These are phyloP conservation scores for Amphiprion ocellaris DNA, from an alignment of 2,113 vertebrate species.

Conservation along the genomic window DNA sequence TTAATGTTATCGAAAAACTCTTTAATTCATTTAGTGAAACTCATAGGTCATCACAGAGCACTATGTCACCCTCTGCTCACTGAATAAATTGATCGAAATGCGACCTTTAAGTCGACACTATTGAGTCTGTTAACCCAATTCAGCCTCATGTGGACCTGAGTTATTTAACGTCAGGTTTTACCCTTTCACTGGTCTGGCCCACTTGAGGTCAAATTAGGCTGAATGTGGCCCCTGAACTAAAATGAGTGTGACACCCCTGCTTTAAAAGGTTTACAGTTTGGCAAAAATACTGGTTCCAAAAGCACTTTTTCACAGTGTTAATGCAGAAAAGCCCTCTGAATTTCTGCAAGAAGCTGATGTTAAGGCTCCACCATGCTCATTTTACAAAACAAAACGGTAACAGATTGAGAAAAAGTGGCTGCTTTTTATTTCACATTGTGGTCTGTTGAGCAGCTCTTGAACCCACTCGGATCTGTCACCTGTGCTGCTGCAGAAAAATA, in stretches of 20 bases:
- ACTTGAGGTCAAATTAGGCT: too few species aligned
- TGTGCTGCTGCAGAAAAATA: slow-evolving; percentile 1
- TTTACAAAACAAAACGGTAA: too few species aligned
- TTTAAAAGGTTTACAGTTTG: neutral
- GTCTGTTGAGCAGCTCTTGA: too few species aligned
- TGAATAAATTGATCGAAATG: slow-evolving; percentile 14
- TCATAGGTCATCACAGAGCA: slow-evolving; percentile 6
- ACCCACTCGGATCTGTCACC: neutral
- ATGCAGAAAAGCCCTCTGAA: too few species aligned
- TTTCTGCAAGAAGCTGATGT: too few species aligned
- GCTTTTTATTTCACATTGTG: too few species aligned
- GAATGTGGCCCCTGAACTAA: too few species aligned
- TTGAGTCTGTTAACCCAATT: slow-evolving; percentile 38
- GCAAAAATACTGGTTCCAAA: neutral
- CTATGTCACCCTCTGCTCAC: slow-evolving; percentile 11
- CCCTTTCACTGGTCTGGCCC: neutral
- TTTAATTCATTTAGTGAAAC: neutral
- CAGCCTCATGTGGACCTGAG: slow-evolving; percentile 29
- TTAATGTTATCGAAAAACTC: neutral
- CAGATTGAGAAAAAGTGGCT: too few species aligned
- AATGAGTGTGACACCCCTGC: too few species aligned
- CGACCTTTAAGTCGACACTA: slow-evolving; percentile 13
- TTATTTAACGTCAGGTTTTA: slow-evolving; percentile 43
- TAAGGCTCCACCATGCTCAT: too few species aligned
- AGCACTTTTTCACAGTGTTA: neutral